Evolutionary conservation across 1,140 invertebrate species (phyloP).

Genomic region (Myzus persicae): DNA sequence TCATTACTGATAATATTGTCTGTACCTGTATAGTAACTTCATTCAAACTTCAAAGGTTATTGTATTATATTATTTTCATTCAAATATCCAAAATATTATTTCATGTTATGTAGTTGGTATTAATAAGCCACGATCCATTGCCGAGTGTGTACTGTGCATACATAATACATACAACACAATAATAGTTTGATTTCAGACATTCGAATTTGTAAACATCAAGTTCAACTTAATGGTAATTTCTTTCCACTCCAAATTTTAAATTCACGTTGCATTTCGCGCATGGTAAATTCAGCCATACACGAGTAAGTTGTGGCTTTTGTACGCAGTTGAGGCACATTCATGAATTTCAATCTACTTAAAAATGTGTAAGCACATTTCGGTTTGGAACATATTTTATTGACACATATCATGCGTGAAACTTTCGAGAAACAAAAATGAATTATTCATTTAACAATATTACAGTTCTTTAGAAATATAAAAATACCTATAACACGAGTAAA

Average conservation of each 20-base stretch:
- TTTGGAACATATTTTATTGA: slow-evolving; percentile 45
- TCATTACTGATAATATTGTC: too few relatives aligned
- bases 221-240: not conserved
- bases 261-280: not conserved
- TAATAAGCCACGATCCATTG: not conserved
- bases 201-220: not conserved
- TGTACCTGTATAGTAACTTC: too few relatives aligned
- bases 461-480: not conserved
- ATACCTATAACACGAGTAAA: not conserved
- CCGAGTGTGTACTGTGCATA: not conserved
- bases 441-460: not conserved
- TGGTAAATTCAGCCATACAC: not conserved
- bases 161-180: not conserved
- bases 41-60: too few relatives aligned
- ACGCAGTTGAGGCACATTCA: not conserved
- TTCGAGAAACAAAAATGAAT: not conserved
- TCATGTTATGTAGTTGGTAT: not conserved
- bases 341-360: slow-evolving; percentile 25
- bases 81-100: not conserved
- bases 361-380: not conserved
- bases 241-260: not conserved
- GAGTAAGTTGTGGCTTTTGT: not conserved
- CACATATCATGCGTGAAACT: slow-evolving; percentile 44
- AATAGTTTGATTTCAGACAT: not conserved
- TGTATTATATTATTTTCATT: not conserved